Conservation (phyloP, 2,888 invertebrate genomes). For the Eristalis tenax region DNA sequence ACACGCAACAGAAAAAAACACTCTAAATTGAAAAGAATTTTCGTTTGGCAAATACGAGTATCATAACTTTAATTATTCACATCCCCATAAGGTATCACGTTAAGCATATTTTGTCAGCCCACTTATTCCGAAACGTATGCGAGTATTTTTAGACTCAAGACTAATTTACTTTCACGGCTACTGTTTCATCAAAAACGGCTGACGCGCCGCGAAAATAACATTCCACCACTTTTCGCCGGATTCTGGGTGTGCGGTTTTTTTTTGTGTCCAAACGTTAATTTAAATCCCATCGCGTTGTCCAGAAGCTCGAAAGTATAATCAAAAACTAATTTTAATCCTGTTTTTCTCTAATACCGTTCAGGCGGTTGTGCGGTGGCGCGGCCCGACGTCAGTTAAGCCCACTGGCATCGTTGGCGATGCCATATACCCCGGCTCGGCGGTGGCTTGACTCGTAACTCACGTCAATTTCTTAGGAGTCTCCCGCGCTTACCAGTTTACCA, state of each 20-base stretch:
- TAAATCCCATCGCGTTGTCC: constrained; percentile 79
- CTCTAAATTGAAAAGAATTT: not conserved
- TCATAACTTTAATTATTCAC: not conserved
- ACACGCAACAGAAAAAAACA: too few species aligned
- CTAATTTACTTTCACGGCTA: not conserved
- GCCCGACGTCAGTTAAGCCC: not conserved
- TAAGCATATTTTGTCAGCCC: not conserved
- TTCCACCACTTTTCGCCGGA: not conserved
- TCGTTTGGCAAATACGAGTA: not conserved
- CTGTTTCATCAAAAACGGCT: not conserved
- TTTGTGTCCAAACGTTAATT: constrained; percentile 22
- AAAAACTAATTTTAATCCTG: constrained; percentile 82
- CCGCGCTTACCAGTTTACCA: constrained; percentile 59
- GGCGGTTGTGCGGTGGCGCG: not conserved
- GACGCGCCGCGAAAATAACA: not conserved
- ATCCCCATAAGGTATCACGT: not conserved
- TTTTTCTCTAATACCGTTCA: constrained; percentile 73
- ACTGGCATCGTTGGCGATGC: not conserved
- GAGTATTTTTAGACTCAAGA: not conserved
- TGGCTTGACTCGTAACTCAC: constrained; percentile 47
- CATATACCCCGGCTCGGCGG: constrained; percentile 37
- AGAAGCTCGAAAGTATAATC: constrained; percentile 82
- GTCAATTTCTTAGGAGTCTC: constrained; percentile 48
- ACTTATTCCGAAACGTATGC: not conserved
- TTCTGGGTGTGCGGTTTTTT: constrained; percentile 23